Evolutionary conservation across 2,797 vertebrate genomes (phyloP), one percentile per base, ranked within the genome.

Genomic region (Xerus rutilus): DNA sequence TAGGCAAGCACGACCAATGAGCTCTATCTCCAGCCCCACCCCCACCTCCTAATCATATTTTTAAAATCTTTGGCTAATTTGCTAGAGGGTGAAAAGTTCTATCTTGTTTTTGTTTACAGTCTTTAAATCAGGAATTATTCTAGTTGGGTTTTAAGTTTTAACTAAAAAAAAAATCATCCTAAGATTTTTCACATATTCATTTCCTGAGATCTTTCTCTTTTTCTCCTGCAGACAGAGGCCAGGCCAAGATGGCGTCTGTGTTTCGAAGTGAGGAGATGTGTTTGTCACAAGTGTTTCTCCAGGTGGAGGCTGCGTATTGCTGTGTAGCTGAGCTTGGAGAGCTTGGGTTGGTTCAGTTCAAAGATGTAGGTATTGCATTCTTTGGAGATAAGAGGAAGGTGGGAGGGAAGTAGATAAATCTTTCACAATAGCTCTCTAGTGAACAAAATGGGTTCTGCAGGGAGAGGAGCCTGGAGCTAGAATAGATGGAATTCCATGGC

Each of bases 191-290:
- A 54, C 35, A 1, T 52, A 5, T 35, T 69, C 43, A 25, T 69
- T 52, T 5, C 30, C 74, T 89, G 59, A n/a, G 43, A 1, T 83
- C 59, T 78, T 74, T 6, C 43, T 54, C 12, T 78, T 78, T 0
- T 39, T 39, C 8, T 5, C 64, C 82, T 28, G 1, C 32, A 54
- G n/a, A 76, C 92, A 32, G 5, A 95, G 32, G 8, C 17, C 0
- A 0, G 14, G 20, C 45, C 4, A 23, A 78, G 89, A 99, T 99
- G 99, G 96, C 90, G 0, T 99, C 99, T 0, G 2, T 99, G 54
- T 99, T 99, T 94, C 98, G 99, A 21, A 99, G 99, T 0, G 99
- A 99, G 97, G 99, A 99, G 96, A 99, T 99, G 99, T 98, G 97
- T 78, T 49, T 99, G 94, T 98, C 97, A 17, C 99, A 99, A 57